These are phyloP conservation scores for Penaeus vannamei DNA, from an alignment of 1,140 invertebrate genomes.

Conservation along the genomic window DNA sequence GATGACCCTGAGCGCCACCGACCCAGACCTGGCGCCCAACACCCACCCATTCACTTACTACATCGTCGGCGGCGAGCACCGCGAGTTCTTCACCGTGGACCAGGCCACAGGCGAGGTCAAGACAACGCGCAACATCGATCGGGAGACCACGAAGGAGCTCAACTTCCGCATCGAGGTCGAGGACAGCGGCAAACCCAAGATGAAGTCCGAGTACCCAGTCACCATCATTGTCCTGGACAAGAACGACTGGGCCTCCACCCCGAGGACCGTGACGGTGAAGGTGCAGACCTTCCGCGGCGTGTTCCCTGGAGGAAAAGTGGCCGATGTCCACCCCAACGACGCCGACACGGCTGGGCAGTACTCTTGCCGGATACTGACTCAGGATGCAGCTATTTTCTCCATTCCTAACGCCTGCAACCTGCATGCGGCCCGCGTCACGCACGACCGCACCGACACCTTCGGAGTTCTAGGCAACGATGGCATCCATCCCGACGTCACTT, in stretches of 20 bases:
- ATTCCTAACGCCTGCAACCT: constrained; percentile 86
- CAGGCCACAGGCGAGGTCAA: constrained; percentile 84
- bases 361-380: constrained; percentile 83
- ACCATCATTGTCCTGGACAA: constrained; percentile 87
- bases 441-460: constrained; percentile 75
- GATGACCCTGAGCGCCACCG: constrained; percentile 86
- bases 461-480: constrained; percentile 91
- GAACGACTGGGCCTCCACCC: constrained; percentile 91
- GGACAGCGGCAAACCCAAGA: constrained; percentile 88
- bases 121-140: constrained; percentile 84
- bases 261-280: constrained; percentile 85
- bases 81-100: constrained; percentile 83
- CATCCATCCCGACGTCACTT: constrained; percentile 85
- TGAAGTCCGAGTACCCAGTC: constrained; percentile 84
- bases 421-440: constrained; percentile 72
- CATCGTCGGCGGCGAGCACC: constrained; percentile 84
- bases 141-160: constrained; percentile 83
- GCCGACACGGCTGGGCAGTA: constrained; percentile 89
- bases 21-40: constrained; percentile 92
- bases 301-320: constrained; percentile 83
- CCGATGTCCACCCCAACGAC: constrained; percentile 92
- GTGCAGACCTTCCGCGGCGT: constrained; percentile 84
- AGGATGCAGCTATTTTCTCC: constrained; percentile 75
- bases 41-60: constrained; percentile 90
- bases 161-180: constrained; percentile 86